A percentile compares a stretch with the other conserved stretches of the same genome.
These are phyloP conservation scores for Pholis gunnellus DNA, from an alignment of 2,113 vertebrate species.

Conservation along the genomic window DNA sequence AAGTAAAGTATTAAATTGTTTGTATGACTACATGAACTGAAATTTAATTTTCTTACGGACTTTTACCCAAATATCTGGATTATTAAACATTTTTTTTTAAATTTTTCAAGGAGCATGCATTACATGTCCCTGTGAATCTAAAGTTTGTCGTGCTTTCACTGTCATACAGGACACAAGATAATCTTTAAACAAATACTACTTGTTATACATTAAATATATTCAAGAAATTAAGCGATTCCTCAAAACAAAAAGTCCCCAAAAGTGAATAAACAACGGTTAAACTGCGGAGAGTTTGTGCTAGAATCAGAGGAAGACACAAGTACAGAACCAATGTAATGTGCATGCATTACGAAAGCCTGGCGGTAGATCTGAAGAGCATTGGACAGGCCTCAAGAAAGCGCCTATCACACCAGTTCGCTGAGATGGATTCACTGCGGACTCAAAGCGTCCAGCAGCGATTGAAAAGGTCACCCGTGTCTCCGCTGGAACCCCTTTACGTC, in stretches of 20 bases:
- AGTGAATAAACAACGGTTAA: neutral
- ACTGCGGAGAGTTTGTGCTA: neutral
- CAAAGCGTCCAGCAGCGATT: conserved; percentile 74
- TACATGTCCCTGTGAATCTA: neutral
- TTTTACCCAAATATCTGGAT: neutral
- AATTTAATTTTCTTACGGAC: neutral
- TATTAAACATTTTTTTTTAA: neutral
- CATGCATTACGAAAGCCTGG: conserved; percentile 69
- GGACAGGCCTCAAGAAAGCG: conserved; percentile 76
- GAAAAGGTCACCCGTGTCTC: conserved; percentile 79
- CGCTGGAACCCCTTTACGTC: conserved; percentile 53
- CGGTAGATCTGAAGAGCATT: conserved; percentile 69
- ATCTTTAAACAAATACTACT: neutral
- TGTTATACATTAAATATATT: neutral
- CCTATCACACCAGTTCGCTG: conserved; percentile 78
- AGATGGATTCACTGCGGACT: conserved; percentile 80
- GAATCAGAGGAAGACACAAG: neutral
- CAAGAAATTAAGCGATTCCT: neutral
- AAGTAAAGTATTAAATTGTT: neutral
- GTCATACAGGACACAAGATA: neutral
- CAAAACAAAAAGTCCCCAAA: neutral
- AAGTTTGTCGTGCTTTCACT: neutral
- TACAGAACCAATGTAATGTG: conserved; percentile 71
- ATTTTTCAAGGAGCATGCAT: neutral
- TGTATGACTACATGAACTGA: too few relatives aligned